phyloP scores from a whole-genome alignment of 2,113 vertebrate species.

The Equus przewalskii region DNA sequence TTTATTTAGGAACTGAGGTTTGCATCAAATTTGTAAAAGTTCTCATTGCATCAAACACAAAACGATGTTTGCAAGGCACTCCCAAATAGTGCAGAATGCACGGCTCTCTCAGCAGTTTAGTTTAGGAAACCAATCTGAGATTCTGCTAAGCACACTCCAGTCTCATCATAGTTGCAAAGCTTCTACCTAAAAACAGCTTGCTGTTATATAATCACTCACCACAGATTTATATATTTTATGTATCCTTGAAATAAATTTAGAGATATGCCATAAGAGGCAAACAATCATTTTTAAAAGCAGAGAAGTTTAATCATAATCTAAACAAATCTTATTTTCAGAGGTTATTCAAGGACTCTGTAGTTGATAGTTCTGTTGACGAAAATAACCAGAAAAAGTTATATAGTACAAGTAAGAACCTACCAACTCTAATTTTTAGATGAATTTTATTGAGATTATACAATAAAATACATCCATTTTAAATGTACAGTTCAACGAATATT shows the following conservation, averaged over 20 bases:
- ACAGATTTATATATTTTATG: conserved; percentile 19
- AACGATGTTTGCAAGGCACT: neutral
- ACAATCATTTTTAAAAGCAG: conserved; percentile 44
- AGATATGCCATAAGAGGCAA: conserved; percentile 25
- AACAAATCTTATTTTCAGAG: conserved; percentile 1
- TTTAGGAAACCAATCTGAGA: neutral
- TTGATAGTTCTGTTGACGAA: neutral
- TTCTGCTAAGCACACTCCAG: neutral
- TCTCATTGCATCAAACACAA: neutral
- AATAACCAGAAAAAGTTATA: conserved; percentile 2
- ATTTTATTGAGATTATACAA: neutral
- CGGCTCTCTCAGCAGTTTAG: neutral
- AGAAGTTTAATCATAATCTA: conserved; percentile 38
- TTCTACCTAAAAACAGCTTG: conserved; percentile 69
- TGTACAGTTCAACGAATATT: neutral
- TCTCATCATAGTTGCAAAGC: conserved; percentile 52
- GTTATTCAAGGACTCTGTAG: neutral
- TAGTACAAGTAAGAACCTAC: neutral
- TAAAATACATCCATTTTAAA: neutral
- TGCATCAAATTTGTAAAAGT: neutral
- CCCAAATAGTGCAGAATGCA: accelerated
- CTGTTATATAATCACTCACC: conserved; percentile 64
- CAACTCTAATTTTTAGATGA: conserved; percentile 3
- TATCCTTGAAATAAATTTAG: conserved; percentile 23
- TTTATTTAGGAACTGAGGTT: neutral